A percentile compares a stretch with the other conserved stretches of the same genome.
phyloP scores from a whole-genome alignment of 2,113 vertebrate species.

The Nansenia antarctica region DNA sequence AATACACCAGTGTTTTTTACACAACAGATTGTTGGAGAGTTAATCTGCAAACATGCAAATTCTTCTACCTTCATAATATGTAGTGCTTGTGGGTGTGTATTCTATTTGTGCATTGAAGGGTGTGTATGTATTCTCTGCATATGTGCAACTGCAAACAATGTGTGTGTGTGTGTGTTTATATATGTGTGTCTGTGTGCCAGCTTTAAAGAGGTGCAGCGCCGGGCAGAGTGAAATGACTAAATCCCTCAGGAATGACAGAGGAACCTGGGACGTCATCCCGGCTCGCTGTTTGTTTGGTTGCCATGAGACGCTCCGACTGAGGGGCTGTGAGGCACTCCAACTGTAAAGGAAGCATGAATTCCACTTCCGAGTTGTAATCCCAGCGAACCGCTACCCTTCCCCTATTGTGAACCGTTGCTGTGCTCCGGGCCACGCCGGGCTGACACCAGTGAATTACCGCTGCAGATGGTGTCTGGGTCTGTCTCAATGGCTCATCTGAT shows the following conservation, averaged over 20 bases:
- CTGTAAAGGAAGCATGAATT: conserved; percentile 27
- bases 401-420: conserved; percentile 47
- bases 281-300: conserved; percentile 70
- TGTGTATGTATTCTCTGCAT: no score
- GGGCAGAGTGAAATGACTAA: conserved; percentile 57
- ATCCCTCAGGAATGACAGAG: conserved; percentile 71
- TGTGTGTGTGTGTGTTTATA: conserved; percentile 18
- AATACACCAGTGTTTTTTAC: no score
- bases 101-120: no score
- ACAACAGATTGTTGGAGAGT: no score
- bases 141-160: no score
- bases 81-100: background rate
- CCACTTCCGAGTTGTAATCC: conserved; percentile 27
- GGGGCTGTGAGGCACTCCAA: conserved; percentile 26
- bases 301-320: conserved; percentile 53
- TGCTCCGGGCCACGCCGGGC: conserved; percentile 13
- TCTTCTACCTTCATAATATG: no score
- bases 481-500: conserved; percentile 72
- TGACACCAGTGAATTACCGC: conserved; percentile 64
- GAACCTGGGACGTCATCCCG: conserved; percentile 66
- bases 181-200: background rate
- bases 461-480: conserved; percentile 72
- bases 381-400: no score
- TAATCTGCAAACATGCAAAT: no score
- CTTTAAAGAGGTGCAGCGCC: conserved; percentile 47